A percentile compares a stretch with the other conserved stretches of the same genome.
Evolutionary conservation across 2,797 vertebrate species (phyloP).

Genomic region (Hippocampus kuda): DNA sequence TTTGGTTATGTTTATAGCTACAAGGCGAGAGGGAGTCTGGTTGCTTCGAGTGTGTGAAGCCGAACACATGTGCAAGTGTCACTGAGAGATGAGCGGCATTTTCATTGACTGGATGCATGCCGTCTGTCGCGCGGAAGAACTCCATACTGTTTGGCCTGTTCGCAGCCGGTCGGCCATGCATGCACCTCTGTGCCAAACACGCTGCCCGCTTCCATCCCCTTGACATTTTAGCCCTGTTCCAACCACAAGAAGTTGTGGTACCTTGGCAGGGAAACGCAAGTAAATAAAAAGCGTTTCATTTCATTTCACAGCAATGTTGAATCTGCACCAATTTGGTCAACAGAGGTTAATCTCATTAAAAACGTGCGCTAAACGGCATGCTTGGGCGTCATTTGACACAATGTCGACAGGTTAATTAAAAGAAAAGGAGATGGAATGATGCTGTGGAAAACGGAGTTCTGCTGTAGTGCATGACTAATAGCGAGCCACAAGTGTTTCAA

Average conservation of each 20-base stretch:
- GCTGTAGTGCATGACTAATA: constrained; percentile 30
- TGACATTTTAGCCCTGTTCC: constrained; percentile 55
- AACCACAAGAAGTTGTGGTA: constrained; percentile 40
- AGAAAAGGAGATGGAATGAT: constrained; percentile 52
- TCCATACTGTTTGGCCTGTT: constrained; percentile 41
- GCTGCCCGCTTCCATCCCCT: constrained; percentile 45
- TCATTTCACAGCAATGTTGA: constrained; percentile 51
- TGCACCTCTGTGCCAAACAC: constrained; percentile 44
- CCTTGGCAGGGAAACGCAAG: constrained; percentile 36
- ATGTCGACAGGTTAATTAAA: constrained; percentile 59
- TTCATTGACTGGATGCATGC: constrained; percentile 40
- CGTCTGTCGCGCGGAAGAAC: constrained; percentile 38
- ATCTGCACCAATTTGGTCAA: constrained; percentile 60
- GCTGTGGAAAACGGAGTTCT: constrained; percentile 17
- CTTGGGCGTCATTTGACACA: constrained; percentile 52
- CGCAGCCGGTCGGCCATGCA: constrained; percentile 52
- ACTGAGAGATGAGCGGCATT: constrained; percentile 47
- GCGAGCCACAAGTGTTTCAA: constrained; percentile 19
- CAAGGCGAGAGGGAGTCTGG: constrained; percentile 6
- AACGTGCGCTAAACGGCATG: constrained; percentile 51
- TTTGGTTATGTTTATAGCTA: constrained; percentile 17
- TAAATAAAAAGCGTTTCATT: constrained; percentile 56
- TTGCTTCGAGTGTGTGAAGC: constrained; percentile 18
- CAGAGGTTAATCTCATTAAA: constrained; percentile 60
- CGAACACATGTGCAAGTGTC: constrained; percentile 36